Evolutionary conservation across 1,140 invertebrate genomes (phyloP).

Genomic region (Aricia agestis): DNA sequence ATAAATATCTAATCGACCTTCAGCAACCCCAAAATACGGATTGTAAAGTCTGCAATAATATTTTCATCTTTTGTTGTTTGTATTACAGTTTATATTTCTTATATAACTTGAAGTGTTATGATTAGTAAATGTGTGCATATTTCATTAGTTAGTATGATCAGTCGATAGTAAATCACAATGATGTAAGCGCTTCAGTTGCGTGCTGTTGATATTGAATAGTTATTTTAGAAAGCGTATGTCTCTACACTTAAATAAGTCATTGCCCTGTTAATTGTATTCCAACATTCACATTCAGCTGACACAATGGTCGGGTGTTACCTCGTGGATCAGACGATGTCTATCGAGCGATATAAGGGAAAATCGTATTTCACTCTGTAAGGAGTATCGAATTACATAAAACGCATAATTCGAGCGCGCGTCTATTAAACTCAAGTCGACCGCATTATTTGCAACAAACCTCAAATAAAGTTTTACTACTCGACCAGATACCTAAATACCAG

Average conservation of each 20-base stretch:
- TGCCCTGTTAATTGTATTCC: constrained; percentile 38
- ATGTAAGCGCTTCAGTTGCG: constrained; percentile 56
- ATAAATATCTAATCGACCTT: not conserved
- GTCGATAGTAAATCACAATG: constrained; percentile 27
- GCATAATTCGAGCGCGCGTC: not conserved
- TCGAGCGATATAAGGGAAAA: not conserved
- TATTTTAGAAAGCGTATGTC: constrained; percentile 69
- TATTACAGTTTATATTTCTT: not conserved
- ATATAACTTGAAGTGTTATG: constrained; percentile 6
- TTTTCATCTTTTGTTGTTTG: not conserved
- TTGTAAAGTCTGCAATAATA: not conserved
- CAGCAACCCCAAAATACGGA: not conserved
- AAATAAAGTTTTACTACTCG: not conserved
- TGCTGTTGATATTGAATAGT: constrained; percentile 66
- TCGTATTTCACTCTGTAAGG: not conserved
- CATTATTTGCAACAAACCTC: not conserved
- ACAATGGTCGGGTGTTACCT: not conserved
- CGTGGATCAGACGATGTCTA: not conserved
- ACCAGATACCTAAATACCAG: not conserved
- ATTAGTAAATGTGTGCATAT: not conserved
- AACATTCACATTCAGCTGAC: constrained; percentile 25
- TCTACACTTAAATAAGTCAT: constrained; percentile 51
- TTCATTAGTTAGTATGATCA: constrained; percentile 10
- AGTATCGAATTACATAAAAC: no score
- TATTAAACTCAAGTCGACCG: not conserved